A percentile compares a stretch with the other conserved stretches of the same genome.
Conservation (phyloP, 2,797 vertebrate genomes). For the Orientallactaga sibirica region DNA sequence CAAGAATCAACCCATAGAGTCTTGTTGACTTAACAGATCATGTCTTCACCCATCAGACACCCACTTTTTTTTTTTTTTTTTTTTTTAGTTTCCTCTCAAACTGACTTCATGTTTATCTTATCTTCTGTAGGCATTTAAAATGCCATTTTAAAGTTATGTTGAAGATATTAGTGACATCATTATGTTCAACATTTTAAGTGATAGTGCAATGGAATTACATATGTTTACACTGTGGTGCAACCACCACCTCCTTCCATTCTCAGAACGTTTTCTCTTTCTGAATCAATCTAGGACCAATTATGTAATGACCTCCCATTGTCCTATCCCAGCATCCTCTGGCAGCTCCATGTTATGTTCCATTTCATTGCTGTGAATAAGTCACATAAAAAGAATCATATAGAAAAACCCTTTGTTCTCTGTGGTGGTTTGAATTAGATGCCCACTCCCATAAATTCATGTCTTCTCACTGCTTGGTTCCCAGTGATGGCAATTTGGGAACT, state of each 20-base stretch:
- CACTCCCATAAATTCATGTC: too few relatives aligned
- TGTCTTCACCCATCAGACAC: not conserved
- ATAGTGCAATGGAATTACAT: not conserved
- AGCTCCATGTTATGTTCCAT: not conserved
- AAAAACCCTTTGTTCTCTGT: not conserved
- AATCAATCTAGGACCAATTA: not conserved
- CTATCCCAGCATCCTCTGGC: not conserved
- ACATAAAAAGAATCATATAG: not conserved
- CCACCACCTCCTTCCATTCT: not conserved
- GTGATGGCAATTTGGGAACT: too few relatives aligned
- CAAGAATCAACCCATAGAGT: not conserved
- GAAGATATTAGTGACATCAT: not conserved
- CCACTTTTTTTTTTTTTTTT: not conserved
- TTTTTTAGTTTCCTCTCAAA: not conserved
- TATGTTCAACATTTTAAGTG: constrained; percentile 2
- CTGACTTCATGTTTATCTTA: not conserved
- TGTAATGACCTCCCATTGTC: too few relatives aligned
- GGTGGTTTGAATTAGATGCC: too few relatives aligned
- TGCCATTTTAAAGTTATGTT: not conserved
- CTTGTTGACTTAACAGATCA: not conserved
- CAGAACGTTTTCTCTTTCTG: not conserved
- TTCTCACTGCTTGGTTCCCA: too few relatives aligned
- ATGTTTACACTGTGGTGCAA: not conserved
- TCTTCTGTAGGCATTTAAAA: not conserved
- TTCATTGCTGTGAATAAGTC: not conserved